Base-by-base conservation (phyloP, 2,113 vertebrate genomes). In the Herpetotheres cachinnans region DNA sequence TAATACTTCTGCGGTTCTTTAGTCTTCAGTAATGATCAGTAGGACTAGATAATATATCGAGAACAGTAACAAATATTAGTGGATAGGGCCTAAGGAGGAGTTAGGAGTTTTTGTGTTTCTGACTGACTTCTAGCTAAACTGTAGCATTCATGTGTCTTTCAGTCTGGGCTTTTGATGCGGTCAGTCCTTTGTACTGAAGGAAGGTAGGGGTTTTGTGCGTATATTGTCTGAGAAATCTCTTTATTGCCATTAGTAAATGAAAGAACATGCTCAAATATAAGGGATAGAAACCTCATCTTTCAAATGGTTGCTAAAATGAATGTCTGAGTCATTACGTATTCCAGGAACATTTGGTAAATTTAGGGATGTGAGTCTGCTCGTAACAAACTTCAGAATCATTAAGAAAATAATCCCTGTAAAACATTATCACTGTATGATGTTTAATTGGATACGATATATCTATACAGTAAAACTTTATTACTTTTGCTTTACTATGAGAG, bases 161-260 rank as follows among this genome's bases (percentile, higher is more conserved):
- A 20, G 55, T 30, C 19, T 85, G 38, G 22, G 26, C 36, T 76
- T 74, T 59, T 42, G 44, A 26, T 47, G 30, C 36, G 26, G 13
- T 76, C 36, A 40, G 36, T 56, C 36, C 54, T 61, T n/a, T 55
- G 46, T 44, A 44, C 42, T 82, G 80, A 47, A 82, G 42, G n/a
- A 82, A 44, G 10, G 6, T 29, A 24, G 17, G 26, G 2, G 0
- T 0, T 13, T 46, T 65, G 17, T 17, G 27, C 46, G 29, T 38
- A 3, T 63, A 2, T 62, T 22, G 14, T 61, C 59, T 25, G 6
- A 50, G 40, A 44, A 66, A 46, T 61, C 16, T 69, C 18, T 34
- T 46, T 30, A 9, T 40, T 62, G 46, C 25, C 25, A 11, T 84
- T 54, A 76, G 40, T 50, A 50, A 59, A 88, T 65, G 71, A 62